Evolutionary conservation across 92 coral and sea anemone genomes (phyloP), one percentile per base, ranked within the genome.

Genomic region (Porites divaricata): DNA sequence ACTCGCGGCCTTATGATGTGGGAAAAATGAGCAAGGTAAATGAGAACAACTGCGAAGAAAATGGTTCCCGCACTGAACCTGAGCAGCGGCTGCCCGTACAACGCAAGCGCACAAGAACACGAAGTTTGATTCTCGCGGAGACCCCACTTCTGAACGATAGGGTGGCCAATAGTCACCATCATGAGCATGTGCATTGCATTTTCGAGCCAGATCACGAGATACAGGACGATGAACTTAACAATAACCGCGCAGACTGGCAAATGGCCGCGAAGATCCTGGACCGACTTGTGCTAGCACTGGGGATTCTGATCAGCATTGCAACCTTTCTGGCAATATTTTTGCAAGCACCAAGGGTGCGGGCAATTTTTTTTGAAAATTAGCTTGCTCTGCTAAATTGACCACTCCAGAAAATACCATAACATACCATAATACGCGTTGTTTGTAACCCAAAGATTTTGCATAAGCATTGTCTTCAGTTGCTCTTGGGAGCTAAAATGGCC

Each of bases 331-430:
- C 85, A 9, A 94, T 94, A 66, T 94, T 94, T 74, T 51, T 94
- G 52, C 95, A 91, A 77, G 95, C 98, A 41, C 98, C 98, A 16
- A 83, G 98, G 78, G 92, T 94, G 15, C 88, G 79, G n/a, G 88
- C 72, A 26, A 77, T 82, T 58, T 72, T 94, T 62, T 14, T 6
- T 52, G 7, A 23, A 23, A 13, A 24, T 6, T n/a, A 66, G 23
- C 24, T 22, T 66, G 70, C 6, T 15, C 22, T 5, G 2, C 69
- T 9, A 10, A 3, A 19, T 10, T 64, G 10, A 19, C 15, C 21
- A 64, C 21, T n/a, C n/a, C n/a, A n/a, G n/a, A n/a, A n/a, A n/a
- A n/a, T n/a, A n/a, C n/a, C n/a, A n/a, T n/a, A n/a, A n/a, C n/a
- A n/a, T n/a, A n/a, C n/a, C n/a, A n/a, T n/a, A n/a, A n/a, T n/a